Evolutionary conservation across 1,140 invertebrate species (phyloP).

Genomic region (Maniola jurtina): DNA sequence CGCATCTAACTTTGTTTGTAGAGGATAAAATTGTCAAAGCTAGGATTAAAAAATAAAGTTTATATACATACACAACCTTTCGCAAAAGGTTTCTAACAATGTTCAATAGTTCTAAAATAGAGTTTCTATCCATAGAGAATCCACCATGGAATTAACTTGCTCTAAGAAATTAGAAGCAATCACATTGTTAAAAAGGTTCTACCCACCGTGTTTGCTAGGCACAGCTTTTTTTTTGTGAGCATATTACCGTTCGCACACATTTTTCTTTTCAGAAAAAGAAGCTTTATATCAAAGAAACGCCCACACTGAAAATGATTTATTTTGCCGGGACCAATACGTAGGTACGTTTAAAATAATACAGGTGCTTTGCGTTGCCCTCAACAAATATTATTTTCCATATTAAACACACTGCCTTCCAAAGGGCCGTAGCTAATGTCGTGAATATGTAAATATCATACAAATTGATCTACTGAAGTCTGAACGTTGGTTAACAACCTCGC

Average conservation of each 20-base stretch:
- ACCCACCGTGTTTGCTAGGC: too few species aligned
- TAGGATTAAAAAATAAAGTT: too few species aligned
- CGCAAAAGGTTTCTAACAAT: too few species aligned
- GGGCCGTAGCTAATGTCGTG: background rate
- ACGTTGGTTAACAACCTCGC: background rate
- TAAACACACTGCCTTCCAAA: slow-evolving; percentile 7
- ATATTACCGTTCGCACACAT: background rate
- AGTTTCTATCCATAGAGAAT: too few species aligned
- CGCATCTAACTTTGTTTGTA: too few species aligned
- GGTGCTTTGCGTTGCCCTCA: background rate
- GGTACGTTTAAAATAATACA: background rate
- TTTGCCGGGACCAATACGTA: background rate
- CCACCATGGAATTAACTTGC: too few species aligned
- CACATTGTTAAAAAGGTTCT: too few species aligned
- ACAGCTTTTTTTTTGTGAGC: too few species aligned
- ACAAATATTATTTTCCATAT: slow-evolving; percentile 14
- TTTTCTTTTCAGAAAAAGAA: background rate
- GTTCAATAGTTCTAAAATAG: too few species aligned
- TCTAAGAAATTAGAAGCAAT: too few species aligned
- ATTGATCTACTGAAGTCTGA: slow-evolving; percentile 12
- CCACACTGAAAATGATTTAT: background rate
- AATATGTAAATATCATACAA: slow-evolving; percentile 27
- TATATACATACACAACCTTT: too few species aligned
- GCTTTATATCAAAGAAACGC: background rate
- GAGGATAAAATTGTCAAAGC: too few species aligned